Base-by-base conservation (phyloP, 2,113 vertebrate species). In the Gnathonemus echidnorhynchus region DNA sequence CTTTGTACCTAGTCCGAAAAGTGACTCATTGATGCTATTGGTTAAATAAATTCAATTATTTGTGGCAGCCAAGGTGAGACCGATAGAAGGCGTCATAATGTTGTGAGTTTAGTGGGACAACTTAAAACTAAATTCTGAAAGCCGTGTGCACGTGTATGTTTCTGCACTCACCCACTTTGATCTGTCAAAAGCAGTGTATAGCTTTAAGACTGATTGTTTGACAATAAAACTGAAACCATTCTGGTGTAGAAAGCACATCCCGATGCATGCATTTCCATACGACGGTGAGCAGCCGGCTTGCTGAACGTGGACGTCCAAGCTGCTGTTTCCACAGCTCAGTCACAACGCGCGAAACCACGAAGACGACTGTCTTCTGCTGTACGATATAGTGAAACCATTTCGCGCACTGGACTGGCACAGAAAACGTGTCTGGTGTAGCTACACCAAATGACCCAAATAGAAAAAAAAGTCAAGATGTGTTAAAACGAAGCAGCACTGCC, bases 141-240 rank as follows among this genome's bases (percentile, higher is more conserved):
- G 19, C 19, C 45, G n/a, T 35, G n/a, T 87, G 86, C 86, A 87
- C 49, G 86, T 87, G 49, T 53, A 53, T 87, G 86, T 15, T 13
- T 87, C 48, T 52, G 27, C 86, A 87, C 86, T 53, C 86, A 52
- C 49, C 48, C 86, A 15, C 86, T 87, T 50, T 87, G 39, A 53
- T 87, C n/a, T 87, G 48, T 87, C 48, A 53, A 31, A 31, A 35
- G 27, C 48, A 27, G 24, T 53, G 46, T 87, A 53, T 7, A 19
- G 46, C 42, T 87, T 87, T 52, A 87, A 87, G 49, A 87, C 42
- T 42, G 39, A 85, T 85, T 46, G 83, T 85, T 85, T 85, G 19
- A 85, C 83, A 85, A 85, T 48, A 85, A 85, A 48, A 48, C 83
- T 85, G 21, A 46, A 85, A 48, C 83, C 83, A 21, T 85, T 85